Conservation (phyloP, 2,888 invertebrate genomes). For the Orthosia cruda region DNA sequence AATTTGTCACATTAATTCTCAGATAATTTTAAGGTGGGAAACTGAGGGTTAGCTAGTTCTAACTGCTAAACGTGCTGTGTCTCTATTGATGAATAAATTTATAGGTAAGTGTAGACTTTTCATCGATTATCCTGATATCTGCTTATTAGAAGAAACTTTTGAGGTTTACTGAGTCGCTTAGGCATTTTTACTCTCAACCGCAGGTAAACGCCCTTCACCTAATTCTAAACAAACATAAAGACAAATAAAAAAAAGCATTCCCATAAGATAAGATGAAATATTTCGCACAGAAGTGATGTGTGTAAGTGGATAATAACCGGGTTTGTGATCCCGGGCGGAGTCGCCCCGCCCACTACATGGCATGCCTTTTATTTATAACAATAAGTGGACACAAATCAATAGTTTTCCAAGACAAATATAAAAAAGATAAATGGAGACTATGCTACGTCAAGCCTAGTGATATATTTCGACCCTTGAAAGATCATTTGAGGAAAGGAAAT, state of each 20-base stretch:
- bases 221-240: constrained; percentile 32
- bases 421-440: constrained; percentile 41
- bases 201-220: not conserved
- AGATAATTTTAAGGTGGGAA: too few relatives aligned
- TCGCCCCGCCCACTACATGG: constrained; percentile 83
- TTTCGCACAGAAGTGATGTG: constrained; percentile 89
- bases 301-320: constrained; percentile 90
- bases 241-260: constrained; percentile 24
- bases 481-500: not conserved
- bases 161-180: too few relatives aligned
- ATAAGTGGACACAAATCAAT: constrained; percentile 60
- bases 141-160: too few relatives aligned
- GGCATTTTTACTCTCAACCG: too few relatives aligned
- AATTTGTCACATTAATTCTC: too few relatives aligned
- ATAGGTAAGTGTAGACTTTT: too few relatives aligned
- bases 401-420: constrained; percentile 44
- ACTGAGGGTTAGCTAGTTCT: too few relatives aligned
- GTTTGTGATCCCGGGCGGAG: constrained; percentile 84
- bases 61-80: too few relatives aligned
- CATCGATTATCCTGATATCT: too few relatives aligned
- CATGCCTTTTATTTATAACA: constrained; percentile 78
- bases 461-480: not conserved
- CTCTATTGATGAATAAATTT: too few relatives aligned
- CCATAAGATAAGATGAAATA: constrained; percentile 69
- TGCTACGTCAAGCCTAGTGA: not conserved